Evolutionary conservation across 2,797 vertebrate species (phyloP).

Genomic region (Meda fulgida): DNA sequence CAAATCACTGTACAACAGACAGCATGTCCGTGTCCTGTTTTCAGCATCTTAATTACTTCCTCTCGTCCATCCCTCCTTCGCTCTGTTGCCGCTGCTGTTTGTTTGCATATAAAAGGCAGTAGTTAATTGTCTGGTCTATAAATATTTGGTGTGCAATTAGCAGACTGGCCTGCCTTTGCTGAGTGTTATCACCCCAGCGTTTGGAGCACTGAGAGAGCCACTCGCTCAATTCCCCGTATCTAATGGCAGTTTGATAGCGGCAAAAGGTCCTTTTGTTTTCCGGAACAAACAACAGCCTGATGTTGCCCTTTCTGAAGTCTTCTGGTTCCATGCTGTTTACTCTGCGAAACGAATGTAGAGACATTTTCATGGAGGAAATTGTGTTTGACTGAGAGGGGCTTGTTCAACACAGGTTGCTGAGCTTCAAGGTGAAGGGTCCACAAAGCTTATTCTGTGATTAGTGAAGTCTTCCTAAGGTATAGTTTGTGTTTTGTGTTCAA

Average conservation of each 20-base stretch:
- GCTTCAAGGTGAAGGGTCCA: conserved; percentile 15
- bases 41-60: conserved; percentile 99
- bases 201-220: conserved; percentile 73
- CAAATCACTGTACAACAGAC: conserved; percentile 99
- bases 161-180: conserved; percentile 81
- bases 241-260: conserved; percentile 83
- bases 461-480: not conserved
- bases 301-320: conserved; percentile 67
- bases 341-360: conserved; percentile 56
- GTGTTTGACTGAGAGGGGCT: conserved; percentile 4
- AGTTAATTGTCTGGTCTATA: conserved; percentile 99
- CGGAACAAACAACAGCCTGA: conserved; percentile 73
- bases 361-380: conserved; percentile 16
- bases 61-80: conserved; percentile 68
- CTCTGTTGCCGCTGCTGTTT: conserved; percentile 85
- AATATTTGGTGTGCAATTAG: conserved; percentile 99
- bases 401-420: conserved; percentile 27
- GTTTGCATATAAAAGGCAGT: conserved; percentile 99
- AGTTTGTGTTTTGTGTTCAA: not conserved
- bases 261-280: conserved; percentile 77
- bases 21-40: conserved; percentile 99
- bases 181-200: conserved; percentile 82
- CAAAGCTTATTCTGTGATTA: not conserved
- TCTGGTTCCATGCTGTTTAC: conserved; percentile 64
- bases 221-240: conserved; percentile 81